phyloP scores from a whole-genome alignment of 2,888 invertebrate genomes.

The Neelides folsomi region DNA sequence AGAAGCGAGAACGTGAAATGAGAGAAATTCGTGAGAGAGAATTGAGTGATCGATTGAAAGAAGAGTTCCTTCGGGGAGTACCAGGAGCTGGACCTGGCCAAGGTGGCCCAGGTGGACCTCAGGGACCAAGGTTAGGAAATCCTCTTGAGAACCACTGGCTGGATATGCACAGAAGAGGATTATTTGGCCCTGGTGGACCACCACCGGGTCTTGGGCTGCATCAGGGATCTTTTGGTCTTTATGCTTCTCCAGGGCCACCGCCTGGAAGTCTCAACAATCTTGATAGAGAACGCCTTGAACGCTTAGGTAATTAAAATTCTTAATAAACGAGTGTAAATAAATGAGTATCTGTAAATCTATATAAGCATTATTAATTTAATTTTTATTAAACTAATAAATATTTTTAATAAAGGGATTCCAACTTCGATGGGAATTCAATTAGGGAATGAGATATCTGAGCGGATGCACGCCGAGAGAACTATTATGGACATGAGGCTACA shows the following conservation, averaged over 20 bases:
- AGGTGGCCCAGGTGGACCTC: constrained; percentile 21
- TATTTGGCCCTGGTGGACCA: constrained; percentile 38
- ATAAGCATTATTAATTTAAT: too few species aligned
- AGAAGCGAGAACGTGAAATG: constrained; percentile 53
- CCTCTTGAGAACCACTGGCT: constrained; percentile 52
- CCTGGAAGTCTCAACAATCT: constrained; percentile 55
- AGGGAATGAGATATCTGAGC: constrained; percentile 34
- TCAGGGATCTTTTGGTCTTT: constrained; percentile 41
- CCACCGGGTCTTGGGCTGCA: constrained; percentile 42
- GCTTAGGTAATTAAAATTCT: constrained; percentile 55
- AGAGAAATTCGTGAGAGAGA: constrained; percentile 63
- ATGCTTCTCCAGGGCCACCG: constrained; percentile 47
- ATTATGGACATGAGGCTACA: constrained; percentile 54
- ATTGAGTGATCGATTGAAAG: constrained; percentile 70
- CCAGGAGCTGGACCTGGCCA: constrained; percentile 35
- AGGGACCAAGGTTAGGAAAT: constrained; percentile 43
- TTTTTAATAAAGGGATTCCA: constrained; percentile 34
- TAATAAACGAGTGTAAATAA: too few species aligned
- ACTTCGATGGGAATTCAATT: constrained; percentile 31
- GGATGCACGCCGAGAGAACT: constrained; percentile 53
- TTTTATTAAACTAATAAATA: too few species aligned
- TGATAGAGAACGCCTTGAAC: constrained; percentile 73
- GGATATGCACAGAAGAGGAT: constrained; percentile 66
- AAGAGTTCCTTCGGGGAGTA: constrained; percentile 68
- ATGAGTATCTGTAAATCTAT: too few species aligned